A percentile compares a stretch with the other conserved stretches of the same genome.
Evolutionary conservation across 2,113 vertebrate species (phyloP).

Genomic region (Dipodomys merriami): DNA sequence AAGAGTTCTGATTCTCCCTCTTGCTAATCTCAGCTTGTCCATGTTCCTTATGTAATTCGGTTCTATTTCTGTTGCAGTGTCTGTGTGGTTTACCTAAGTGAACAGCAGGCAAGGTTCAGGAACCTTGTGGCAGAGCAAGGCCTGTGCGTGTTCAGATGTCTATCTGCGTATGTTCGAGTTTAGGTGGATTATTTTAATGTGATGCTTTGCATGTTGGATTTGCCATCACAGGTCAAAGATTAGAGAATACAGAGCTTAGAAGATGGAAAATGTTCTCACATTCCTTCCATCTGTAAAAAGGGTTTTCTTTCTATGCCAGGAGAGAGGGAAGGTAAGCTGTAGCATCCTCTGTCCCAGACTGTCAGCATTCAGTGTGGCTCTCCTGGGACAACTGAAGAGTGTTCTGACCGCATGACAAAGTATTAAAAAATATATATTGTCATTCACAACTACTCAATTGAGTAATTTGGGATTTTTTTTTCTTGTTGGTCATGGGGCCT

Average conservation of each 20-base stretch:
- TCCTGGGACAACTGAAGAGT: neutral
- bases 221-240: neutral
- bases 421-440: neutral
- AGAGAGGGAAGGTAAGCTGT: too few species aligned
- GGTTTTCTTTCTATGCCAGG: neutral
- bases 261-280: neutral
- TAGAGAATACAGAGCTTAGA: neutral
- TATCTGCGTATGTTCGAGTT: neutral
- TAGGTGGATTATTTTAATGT: neutral
- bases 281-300: neutral
- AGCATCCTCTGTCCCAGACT: too few species aligned
- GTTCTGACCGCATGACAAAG: neutral
- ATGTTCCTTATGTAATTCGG: neutral
- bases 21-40: neutral
- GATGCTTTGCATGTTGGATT: neutral
- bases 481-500: too few species aligned
- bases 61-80: neutral
- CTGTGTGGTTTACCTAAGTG: neutral
- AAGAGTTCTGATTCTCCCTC: neutral
- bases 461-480: neutral
- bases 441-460: neutral
- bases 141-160: neutral
- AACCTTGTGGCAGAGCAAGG: neutral
- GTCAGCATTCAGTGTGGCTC: neutral
- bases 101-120: neutral